These are phyloP conservation scores for Sepiola atlantica DNA, from an alignment of 2,888 invertebrate genomes.

Conservation along the genomic window DNA sequence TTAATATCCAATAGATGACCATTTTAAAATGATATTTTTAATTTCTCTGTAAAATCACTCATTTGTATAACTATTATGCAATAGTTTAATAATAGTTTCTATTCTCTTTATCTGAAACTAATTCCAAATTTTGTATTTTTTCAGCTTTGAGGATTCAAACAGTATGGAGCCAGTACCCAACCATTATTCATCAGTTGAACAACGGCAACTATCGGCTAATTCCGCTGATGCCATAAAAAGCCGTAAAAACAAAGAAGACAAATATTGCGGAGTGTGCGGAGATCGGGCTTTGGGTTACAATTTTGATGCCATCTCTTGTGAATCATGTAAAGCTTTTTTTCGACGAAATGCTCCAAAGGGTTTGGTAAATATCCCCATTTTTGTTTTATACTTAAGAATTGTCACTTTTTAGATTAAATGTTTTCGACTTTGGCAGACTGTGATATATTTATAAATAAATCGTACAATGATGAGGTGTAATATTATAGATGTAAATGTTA, in stretches of 20 bases:
- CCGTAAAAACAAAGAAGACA: conserved; percentile 74
- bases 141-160: conserved; percentile 71
- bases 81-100: not conserved
- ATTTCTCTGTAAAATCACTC: not conserved
- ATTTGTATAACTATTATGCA: too few species aligned
- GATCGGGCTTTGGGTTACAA: conserved; percentile 75
- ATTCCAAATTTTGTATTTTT: not conserved
- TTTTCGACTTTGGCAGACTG: too few species aligned
- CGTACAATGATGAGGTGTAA: too few species aligned
- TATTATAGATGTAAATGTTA: too few species aligned
- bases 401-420: too few species aligned
- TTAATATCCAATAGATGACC: not conserved
- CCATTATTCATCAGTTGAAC: conserved; percentile 62
- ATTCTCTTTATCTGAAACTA: not conserved
- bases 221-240: conserved; percentile 61
- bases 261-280: conserved; percentile 74
- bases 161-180: conserved; percentile 58
- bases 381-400: not conserved
- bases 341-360: conserved; percentile 75
- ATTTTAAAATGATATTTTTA: not conserved
- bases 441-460: too few species aligned
- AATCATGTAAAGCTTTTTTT: conserved; percentile 75
- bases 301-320: conserved; percentile 75
- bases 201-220: conserved; percentile 60
- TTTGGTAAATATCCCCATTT: conserved; percentile 65